Percentiles rank a stretch among this genome's conserved stretches.
phyloP scores from a whole-genome alignment of 2,797 vertebrate species.

The Leontocebus nigricollis region DNA sequence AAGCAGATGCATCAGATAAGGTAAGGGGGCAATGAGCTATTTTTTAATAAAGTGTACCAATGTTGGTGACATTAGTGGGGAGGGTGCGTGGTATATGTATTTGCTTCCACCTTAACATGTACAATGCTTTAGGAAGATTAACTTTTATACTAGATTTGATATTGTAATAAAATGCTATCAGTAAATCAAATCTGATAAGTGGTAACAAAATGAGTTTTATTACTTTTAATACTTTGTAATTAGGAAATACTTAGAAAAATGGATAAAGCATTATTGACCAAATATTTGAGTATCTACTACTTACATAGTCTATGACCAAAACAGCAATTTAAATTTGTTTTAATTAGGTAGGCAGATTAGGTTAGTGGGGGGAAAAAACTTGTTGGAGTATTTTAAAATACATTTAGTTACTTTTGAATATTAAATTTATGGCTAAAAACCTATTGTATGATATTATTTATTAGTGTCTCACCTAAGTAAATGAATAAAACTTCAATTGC shows the following conservation, averaged over 20 bases:
- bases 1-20: slow-evolving; percentile 81
- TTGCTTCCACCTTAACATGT: background rate
- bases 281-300: slow-evolving; percentile 4
- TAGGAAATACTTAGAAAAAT: slow-evolving; percentile 36
- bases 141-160: background rate
- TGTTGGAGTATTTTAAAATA: slow-evolving; percentile 15
- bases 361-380: background rate
- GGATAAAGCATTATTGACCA: slow-evolving; percentile 9
- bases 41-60: background rate
- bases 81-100: background rate
- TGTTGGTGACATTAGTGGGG: background rate
- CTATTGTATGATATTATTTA: background rate
- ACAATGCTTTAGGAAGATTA: slow-evolving; percentile 11
- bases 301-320: background rate
- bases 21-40: slow-evolving; percentile 71
- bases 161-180: background rate
- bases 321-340: slow-evolving; percentile 42
- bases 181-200: background rate
- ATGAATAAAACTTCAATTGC: background rate
- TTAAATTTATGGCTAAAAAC: background rate
- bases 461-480: background rate
- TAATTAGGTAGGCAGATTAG: slow-evolving; percentile 10
- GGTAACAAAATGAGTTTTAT: slow-evolving; percentile 20
- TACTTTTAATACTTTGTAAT: slow-evolving; percentile 10
- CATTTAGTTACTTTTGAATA: slow-evolving; percentile 29